Evolutionary conservation across 2,888 invertebrate genomes (phyloP).

Genomic region (Polymixis flavicincta): DNA sequence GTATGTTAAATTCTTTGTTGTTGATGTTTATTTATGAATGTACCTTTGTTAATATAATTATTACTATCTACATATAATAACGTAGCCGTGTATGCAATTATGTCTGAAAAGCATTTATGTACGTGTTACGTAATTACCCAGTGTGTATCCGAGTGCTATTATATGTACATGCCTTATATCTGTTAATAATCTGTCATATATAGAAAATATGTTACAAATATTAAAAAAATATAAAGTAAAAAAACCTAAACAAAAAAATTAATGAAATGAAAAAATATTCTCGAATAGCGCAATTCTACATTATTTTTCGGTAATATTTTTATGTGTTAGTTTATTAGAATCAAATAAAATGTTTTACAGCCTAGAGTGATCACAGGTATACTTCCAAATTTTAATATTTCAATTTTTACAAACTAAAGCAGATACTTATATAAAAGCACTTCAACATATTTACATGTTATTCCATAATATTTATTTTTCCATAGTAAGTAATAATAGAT

Average conservation of each 20-base stretch:
- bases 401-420: slow-evolving; percentile 19
- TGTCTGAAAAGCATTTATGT: slow-evolving; percentile 58
- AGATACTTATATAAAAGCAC: slow-evolving; percentile 33
- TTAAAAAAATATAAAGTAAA: slow-evolving; percentile 28
- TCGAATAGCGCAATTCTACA: slow-evolving; percentile 36
- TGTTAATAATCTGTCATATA: slow-evolving; percentile 53
- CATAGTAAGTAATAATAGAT: slow-evolving; percentile 59
- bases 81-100: slow-evolving; percentile 48
- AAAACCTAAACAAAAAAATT: slow-evolving; percentile 5
- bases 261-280: slow-evolving; percentile 9
- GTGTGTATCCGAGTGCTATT: slow-evolving; percentile 60
- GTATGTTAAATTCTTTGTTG: slow-evolving; percentile 42
- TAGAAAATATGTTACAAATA: slow-evolving; percentile 50
- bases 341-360: neutral
- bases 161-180: slow-evolving; percentile 65
- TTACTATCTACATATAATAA: slow-evolving; percentile 33
- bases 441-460: slow-evolving; percentile 47
- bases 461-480: slow-evolving; percentile 65
- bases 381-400: slow-evolving; percentile 35
- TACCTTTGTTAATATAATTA: slow-evolving; percentile 45
- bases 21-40: slow-evolving; percentile 46
- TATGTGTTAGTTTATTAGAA: neutral
- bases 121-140: slow-evolving; percentile 44
- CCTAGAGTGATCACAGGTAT: slow-evolving; percentile 18
- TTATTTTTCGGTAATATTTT: slow-evolving; percentile 20